Conservation (phyloP, 1,140 invertebrate genomes). For the Zaprionus ghesquierei region DNA sequence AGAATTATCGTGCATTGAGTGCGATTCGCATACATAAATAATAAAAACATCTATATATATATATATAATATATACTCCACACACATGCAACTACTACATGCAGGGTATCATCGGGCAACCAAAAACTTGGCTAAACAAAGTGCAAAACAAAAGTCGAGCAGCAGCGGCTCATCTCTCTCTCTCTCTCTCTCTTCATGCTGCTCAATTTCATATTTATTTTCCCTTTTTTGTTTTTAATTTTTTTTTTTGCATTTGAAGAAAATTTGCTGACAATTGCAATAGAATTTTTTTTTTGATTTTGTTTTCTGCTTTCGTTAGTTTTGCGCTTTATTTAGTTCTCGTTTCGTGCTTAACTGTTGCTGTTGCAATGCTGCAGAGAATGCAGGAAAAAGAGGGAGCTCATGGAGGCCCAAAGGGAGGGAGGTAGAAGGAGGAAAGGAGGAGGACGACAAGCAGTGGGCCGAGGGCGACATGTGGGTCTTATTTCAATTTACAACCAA, state of each 20-base stretch:
- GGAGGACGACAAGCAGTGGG: neutral
- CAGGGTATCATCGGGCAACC: slow-evolving; percentile 31
- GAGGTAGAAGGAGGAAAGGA: neutral
- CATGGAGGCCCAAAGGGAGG: too few species aligned
- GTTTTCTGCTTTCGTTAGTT: slow-evolving; percentile 44
- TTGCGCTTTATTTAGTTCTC: slow-evolving; percentile 57
- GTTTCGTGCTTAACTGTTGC: slow-evolving; percentile 55
- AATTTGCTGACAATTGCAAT: slow-evolving; percentile 78
- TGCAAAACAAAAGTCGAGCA: slow-evolving; percentile 56
- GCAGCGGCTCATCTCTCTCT: slow-evolving; percentile 12
- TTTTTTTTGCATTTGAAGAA: slow-evolving; percentile 64
- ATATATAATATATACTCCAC: slow-evolving; percentile 31
- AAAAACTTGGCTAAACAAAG: slow-evolving; percentile 56
- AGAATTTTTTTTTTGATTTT: slow-evolving; percentile 58
- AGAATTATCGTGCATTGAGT: slow-evolving; percentile 33
- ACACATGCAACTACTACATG: neutral
- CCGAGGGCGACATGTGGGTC: slow-evolving; percentile 56
- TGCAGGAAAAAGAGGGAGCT: neutral
- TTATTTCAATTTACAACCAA: slow-evolving; percentile 82
- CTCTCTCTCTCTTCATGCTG: neutral
- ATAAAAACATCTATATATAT: slow-evolving; percentile 16
- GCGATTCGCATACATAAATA: slow-evolving; percentile 53
- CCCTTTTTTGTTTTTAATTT: slow-evolving; percentile 7
- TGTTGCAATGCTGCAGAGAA: slow-evolving; percentile 20
- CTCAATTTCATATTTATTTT: slow-evolving; percentile 7